Evolutionary conservation across 2,888 invertebrate species (phyloP).

Genomic region (Timandra comae): DNA sequence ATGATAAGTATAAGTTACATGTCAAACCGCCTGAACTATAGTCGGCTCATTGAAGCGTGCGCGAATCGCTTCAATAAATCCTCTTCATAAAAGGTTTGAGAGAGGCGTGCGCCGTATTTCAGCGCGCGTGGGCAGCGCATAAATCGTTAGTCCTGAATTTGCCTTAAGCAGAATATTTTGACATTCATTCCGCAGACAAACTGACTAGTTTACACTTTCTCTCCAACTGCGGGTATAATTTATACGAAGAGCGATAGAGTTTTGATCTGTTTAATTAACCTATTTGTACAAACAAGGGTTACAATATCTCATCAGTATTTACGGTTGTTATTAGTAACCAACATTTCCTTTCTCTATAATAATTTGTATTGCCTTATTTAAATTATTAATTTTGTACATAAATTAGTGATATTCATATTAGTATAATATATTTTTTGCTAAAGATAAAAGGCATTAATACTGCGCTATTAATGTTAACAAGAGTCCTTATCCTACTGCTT

Average conservation of each 20-base stretch:
- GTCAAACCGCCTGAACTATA: constrained; percentile 46
- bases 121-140: constrained; percentile 62
- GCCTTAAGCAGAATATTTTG: constrained; percentile 65
- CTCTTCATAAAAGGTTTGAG: constrained; percentile 65
- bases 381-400: no score
- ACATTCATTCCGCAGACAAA: constrained; percentile 46
- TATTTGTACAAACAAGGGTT: constrained; percentile 13
- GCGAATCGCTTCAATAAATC: constrained; percentile 61
- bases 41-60: constrained; percentile 52
- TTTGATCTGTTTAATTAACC: constrained; percentile 20
- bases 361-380: no score
- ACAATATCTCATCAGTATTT: constrained; percentile 15
- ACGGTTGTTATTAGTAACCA: constrained; percentile 5
- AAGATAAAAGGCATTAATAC: no score
- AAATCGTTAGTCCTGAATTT: constrained; percentile 65
- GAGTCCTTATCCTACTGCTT: no score
- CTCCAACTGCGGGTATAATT: constrained; percentile 31
- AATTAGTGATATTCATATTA: no score
- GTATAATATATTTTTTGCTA: no score
- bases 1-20: constrained; percentile 55
- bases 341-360: background rate
- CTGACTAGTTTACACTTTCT: constrained; percentile 49
- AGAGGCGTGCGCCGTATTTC: constrained; percentile 63
- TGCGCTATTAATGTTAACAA: no score
- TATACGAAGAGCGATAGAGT: constrained; percentile 21